Conservation (phyloP, 2,888 invertebrate species). For the Mongoloraphidia duomilia region DNA sequence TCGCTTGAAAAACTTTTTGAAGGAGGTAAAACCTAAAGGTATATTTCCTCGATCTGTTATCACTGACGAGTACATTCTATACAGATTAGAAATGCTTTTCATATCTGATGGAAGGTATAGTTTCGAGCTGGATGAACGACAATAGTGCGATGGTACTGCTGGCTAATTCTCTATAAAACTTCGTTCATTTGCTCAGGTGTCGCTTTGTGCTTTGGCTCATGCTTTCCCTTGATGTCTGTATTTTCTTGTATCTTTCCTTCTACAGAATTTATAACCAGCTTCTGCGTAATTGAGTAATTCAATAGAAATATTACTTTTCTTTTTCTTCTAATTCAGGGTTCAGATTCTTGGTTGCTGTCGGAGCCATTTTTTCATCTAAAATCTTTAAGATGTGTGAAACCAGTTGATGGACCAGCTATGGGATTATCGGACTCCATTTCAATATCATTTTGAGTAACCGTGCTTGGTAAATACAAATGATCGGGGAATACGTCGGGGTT, state of each 20-base stretch:
- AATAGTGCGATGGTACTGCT: conserved; percentile 8
- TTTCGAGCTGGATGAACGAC: conserved; percentile 8
- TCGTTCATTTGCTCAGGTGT: conserved; percentile 6
- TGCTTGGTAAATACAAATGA: conserved; percentile 7
- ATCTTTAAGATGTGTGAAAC: too few species aligned
- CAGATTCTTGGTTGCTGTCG: too few species aligned
- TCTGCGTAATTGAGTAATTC: too few species aligned
- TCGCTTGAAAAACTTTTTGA: conserved; percentile 3
- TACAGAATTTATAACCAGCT: too few species aligned
- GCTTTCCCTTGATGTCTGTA: conserved; percentile 6
- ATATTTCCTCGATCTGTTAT: conserved; percentile 2
- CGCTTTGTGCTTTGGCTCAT: conserved; percentile 7
- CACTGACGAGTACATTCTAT: conserved; percentile 4
- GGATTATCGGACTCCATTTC: conserved; percentile 3
- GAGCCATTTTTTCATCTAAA: too few species aligned
- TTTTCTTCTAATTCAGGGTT: too few species aligned
- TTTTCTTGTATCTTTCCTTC: too few species aligned
- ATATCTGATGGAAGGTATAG: conserved; percentile 9
- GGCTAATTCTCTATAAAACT: conserved; percentile 7
- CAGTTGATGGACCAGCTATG: background rate
- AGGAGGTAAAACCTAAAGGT: conserved; percentile 3
- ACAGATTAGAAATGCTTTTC: conserved; percentile 6
- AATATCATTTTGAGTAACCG: conserved; percentile 6
- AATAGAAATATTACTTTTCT: too few species aligned
- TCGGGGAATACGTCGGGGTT: conserved; percentile 8